These are phyloP conservation scores for Acleris laterana DNA, from an alignment of 2,888 invertebrate species.

Conservation along the genomic window DNA sequence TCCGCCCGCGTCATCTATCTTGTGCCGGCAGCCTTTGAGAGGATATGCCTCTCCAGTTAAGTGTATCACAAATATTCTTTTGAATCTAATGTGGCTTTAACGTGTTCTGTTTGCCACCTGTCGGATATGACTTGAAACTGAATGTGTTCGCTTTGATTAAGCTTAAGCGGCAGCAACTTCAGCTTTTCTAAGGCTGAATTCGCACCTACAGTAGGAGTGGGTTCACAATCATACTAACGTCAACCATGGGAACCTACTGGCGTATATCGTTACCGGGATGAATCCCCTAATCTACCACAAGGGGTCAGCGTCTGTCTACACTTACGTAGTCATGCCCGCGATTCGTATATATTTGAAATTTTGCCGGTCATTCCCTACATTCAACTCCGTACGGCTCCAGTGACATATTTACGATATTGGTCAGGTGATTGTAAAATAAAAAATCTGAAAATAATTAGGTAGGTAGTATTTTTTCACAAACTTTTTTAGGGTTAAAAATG, in stretches of 20 bases:
- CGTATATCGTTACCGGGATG: slow-evolving; percentile 62
- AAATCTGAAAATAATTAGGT: slow-evolving; percentile 84
- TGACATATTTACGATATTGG: slow-evolving; percentile 73
- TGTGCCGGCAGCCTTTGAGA: slow-evolving; percentile 22
- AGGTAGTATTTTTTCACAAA: slow-evolving; percentile 82
- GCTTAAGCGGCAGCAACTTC: slow-evolving; percentile 72
- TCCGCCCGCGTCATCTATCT: slow-evolving; percentile 37
- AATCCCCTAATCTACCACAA: slow-evolving; percentile 75
- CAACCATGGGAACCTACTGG: slow-evolving; percentile 67
- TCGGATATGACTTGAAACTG: slow-evolving; percentile 47
- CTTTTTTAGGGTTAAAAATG: slow-evolving; percentile 64
- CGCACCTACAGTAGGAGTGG: slow-evolving; percentile 42
- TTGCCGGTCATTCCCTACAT: slow-evolving; percentile 72
- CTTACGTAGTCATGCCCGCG: slow-evolving; percentile 67
- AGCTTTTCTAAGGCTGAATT: slow-evolving; percentile 65
- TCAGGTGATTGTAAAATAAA: slow-evolving; percentile 82
- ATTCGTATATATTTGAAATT: slow-evolving; percentile 68
- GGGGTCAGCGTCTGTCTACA: slow-evolving; percentile 63
- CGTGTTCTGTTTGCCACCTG: slow-evolving; percentile 51
- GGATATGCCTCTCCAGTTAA: slow-evolving; percentile 16
- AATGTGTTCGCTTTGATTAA: slow-evolving; percentile 58
- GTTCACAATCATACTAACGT: slow-evolving; percentile 55
- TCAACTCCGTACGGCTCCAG: slow-evolving; percentile 63
- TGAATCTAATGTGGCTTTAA: slow-evolving; percentile 48
- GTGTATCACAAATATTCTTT: slow-evolving; percentile 11